Conservation (phyloP, 2,797 vertebrate species). For the Thalassophryne amazonica region DNA sequence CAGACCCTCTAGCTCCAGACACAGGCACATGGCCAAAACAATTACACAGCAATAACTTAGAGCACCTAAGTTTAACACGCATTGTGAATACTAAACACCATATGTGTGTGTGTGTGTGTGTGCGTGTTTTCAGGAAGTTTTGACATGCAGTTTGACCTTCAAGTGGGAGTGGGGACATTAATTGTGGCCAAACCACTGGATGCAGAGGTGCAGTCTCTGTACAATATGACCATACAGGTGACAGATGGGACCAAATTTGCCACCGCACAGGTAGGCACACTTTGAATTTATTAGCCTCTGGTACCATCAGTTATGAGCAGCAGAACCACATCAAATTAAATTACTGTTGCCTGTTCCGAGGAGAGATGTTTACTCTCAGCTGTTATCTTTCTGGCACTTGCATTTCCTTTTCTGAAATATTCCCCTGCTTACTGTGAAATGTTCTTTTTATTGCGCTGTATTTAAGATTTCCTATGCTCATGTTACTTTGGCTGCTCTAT, state of each 20-base stretch:
- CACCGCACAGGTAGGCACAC: conserved; percentile 84
- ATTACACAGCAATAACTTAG: conserved; percentile 74
- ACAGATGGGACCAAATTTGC: conserved; percentile 91
- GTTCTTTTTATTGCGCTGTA: conserved; percentile 31
- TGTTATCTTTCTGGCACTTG: conserved; percentile 1
- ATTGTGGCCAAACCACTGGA: conserved; percentile 91
- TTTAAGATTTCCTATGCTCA: conserved; percentile 27
- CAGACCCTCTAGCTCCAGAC: conserved; percentile 55
- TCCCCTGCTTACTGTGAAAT: conserved; percentile 52
- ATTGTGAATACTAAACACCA: conserved; percentile 46
- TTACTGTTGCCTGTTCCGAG: conserved; percentile 33
- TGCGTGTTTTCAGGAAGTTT: conserved; percentile 83
- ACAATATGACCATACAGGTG: conserved; percentile 94
- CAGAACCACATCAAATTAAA: conserved; percentile 38
- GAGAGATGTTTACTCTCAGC: conserved; percentile 34
- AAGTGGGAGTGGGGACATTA: conserved; percentile 88
- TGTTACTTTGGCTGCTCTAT: conserved; percentile 18
- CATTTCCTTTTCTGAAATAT: conserved; percentile 32
- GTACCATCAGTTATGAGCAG: conserved; percentile 9
- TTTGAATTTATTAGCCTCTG: conserved; percentile 36
- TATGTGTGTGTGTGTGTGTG: conserved; percentile 18
- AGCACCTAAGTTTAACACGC: conserved; percentile 60
- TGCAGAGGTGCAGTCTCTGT: conserved; percentile 90
- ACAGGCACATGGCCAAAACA: conserved; percentile 66
- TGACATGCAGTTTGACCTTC: conserved; percentile 92